phyloP scores from a whole-genome alignment of 1,140 invertebrate species.

The Agraylea sexmaculata region DNA sequence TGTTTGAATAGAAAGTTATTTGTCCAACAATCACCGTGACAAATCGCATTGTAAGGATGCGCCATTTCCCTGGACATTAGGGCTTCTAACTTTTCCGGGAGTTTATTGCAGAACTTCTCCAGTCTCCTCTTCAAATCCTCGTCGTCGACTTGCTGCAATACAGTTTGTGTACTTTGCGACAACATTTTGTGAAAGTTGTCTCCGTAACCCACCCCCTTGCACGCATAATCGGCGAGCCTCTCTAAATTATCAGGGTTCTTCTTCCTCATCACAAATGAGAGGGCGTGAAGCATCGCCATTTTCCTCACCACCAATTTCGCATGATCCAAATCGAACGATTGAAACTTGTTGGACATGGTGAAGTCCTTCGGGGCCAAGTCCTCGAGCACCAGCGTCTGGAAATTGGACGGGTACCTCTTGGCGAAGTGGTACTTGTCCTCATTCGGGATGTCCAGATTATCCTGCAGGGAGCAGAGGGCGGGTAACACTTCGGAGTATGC shows the following conservation, averaged over 20 bases:
- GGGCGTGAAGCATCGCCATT: slow-evolving; percentile 29
- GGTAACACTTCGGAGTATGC: slow-evolving; percentile 8
- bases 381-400: slow-evolving; percentile 26
- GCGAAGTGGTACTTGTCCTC: slow-evolving; percentile 13
- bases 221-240: not conserved
- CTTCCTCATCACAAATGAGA: slow-evolving; percentile 27
- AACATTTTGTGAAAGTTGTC: not conserved
- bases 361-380: slow-evolving; percentile 29
- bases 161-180: not conserved
- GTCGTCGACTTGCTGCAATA: not conserved
- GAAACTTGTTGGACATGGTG: slow-evolving; percentile 23
- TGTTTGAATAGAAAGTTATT: slow-evolving; percentile 37
- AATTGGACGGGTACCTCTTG: slow-evolving; percentile 17
- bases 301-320: slow-evolving; percentile 24
- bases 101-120: not conserved
- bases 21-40: slow-evolving; percentile 35
- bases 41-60: slow-evolving; percentile 8
- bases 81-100: not conserved
- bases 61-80: not conserved
- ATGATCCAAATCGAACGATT: slow-evolving; percentile 27
- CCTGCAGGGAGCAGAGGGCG: slow-evolving; percentile 1
- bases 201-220: not conserved
- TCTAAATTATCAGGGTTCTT: slow-evolving; percentile 18
- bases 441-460: not conserved
- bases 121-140: not conserved